Conservation (phyloP, 2,888 invertebrate genomes). For the Thelaira solivaga region DNA sequence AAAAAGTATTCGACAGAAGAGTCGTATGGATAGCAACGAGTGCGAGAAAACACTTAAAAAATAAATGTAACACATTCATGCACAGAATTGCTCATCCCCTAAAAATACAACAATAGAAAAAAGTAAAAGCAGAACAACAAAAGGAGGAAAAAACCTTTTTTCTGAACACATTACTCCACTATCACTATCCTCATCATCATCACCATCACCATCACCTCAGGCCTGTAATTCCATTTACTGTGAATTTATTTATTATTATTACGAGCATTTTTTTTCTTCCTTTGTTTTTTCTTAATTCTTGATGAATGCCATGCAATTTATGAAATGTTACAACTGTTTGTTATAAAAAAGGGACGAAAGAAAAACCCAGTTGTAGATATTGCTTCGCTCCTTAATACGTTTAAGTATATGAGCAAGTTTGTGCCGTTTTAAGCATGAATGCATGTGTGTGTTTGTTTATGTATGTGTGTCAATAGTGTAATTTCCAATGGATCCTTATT, state of each 20-base stretch:
- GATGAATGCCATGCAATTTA: conserved; percentile 31
- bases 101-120: background rate
- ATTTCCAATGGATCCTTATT: conserved; percentile 71
- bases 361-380: background rate
- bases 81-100: conserved; percentile 52
- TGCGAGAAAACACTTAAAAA: conserved; percentile 1
- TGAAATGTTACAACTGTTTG: conserved; percentile 43
- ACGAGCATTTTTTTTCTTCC: background rate
- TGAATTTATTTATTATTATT: conserved; percentile 14
- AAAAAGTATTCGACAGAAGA: background rate
- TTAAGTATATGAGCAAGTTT: background rate
- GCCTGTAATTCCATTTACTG: conserved; percentile 51
- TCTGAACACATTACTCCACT: conserved; percentile 14
- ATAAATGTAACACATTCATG: conserved; percentile 11
- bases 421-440: background rate
- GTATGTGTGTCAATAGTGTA: conserved; percentile 74
- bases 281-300: conserved; percentile 37
- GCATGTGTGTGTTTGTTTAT: conserved; percentile 66
- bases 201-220: conserved; percentile 8
- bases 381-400: conserved; percentile 49
- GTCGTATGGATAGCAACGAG: conserved; percentile 7
- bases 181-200: too few species aligned
- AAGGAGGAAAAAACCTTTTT: conserved; percentile 25
- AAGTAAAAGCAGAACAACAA: background rate
- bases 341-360: background rate